Evolutionary conservation across 2,888 invertebrate species (phyloP).

Genomic region (Ephialtes manifestator): DNA sequence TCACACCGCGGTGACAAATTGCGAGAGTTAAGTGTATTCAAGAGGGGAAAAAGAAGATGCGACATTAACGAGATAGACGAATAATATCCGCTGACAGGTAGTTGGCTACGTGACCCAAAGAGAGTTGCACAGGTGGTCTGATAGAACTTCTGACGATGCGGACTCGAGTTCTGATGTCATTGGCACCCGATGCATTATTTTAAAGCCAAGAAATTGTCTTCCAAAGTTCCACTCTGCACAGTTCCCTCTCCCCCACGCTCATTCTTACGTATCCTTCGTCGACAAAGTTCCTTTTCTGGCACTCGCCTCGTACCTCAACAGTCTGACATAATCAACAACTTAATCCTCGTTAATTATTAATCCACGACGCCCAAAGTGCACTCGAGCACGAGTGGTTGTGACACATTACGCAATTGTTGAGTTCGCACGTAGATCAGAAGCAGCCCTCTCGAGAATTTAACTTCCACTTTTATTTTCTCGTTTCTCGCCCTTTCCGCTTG

Average conservation of each 20-base stretch:
- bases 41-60: constrained; percentile 8
- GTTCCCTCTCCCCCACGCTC: background rate
- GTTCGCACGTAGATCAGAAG: constrained; percentile 15
- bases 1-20: background rate
- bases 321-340: background rate
- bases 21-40: constrained; percentile 6
- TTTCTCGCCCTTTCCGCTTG: background rate
- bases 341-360: constrained; percentile 43
- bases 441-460: constrained; percentile 30
- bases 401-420: constrained; percentile 38
- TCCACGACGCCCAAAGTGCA: constrained; percentile 1
- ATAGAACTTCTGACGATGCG: background rate
- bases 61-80: constrained; percentile 39
- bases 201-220: constrained; percentile 36
- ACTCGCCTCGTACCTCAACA: background rate
- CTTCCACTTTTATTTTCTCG: constrained; percentile 19
- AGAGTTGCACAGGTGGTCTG: constrained; percentile 40
- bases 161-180: constrained; percentile 40
- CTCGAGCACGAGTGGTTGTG: constrained; percentile 20
- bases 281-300: background rate
- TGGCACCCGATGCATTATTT: constrained; percentile 31
- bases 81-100: constrained; percentile 43
- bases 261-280: background rate
- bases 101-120: constrained; percentile 17
- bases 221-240: background rate